phyloP scores from a whole-genome alignment of 53 echinoderm and acorn worm species.

The Apostichopus leukothele region DNA sequence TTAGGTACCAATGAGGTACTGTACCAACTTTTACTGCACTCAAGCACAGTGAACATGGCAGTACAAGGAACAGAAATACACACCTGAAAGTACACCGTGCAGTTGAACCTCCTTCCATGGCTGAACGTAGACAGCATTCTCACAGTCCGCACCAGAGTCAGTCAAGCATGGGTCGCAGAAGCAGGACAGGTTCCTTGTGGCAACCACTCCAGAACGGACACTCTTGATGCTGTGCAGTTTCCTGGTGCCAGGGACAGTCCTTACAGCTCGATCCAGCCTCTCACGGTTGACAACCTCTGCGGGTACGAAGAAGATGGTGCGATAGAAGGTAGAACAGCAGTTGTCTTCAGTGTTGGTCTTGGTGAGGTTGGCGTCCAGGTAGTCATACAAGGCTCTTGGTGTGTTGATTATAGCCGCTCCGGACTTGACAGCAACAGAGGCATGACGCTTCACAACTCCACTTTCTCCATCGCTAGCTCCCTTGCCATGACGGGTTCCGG shows the following conservation, averaged over 20 bases:
- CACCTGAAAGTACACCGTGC: conserved; percentile 5
- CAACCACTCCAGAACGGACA: conserved; percentile 51
- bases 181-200: conserved; percentile 56
- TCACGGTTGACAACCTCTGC: conserved; percentile 42
- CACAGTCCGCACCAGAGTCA: conserved; percentile 11
- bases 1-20: no score
- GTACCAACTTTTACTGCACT: no score
- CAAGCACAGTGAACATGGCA: no score
- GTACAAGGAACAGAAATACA: neutral
- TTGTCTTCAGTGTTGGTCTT: conserved; percentile 42
- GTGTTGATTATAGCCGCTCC: conserved; percentile 57
- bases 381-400: conserved; percentile 51
- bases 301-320: conserved; percentile 56
- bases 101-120: conserved; percentile 35
- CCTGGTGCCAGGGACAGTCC: conserved; percentile 56
- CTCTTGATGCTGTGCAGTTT: conserved; percentile 62
- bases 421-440: conserved; percentile 58
- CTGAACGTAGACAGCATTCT: conserved; percentile 30
- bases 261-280: conserved; percentile 38
- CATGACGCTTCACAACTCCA: conserved; percentile 67
- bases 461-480: conserved; percentile 81
- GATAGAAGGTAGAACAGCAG: conserved; percentile 55
- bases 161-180: conserved; percentile 49
- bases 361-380: conserved; percentile 38
- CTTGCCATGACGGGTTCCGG: conserved; percentile 68